A percentile compares a stretch with the other conserved stretches of the same genome.
Conservation (phyloP, 2,888 invertebrate species). For the Sminthurides aquaticus region DNA sequence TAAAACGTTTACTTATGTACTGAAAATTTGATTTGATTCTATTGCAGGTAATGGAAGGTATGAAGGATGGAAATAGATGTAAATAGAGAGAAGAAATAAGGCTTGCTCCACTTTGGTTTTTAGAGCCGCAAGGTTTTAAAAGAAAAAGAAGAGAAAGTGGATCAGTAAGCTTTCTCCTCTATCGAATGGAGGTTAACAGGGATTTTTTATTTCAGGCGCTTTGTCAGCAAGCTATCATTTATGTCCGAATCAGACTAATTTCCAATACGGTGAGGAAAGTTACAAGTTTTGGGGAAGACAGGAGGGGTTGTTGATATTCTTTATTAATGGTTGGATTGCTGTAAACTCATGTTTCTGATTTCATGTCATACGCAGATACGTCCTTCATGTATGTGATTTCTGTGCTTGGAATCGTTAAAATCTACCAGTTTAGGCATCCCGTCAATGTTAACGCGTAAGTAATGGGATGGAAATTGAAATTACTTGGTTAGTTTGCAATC, state of each 20-base stretch:
- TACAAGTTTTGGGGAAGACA: neutral
- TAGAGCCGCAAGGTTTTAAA: too few species aligned
- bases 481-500: neutral
- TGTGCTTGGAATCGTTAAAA: constrained; percentile 52
- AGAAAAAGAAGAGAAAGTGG: neutral
- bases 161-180: too few species aligned
- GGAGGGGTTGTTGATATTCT: too few species aligned
- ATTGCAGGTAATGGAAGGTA: constrained; percentile 15
- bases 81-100: too few species aligned
- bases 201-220: constrained; percentile 25
- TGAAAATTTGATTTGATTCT: neutral
- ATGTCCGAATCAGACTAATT: constrained; percentile 36
- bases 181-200: neutral
- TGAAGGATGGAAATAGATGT: too few species aligned
- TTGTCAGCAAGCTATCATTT: constrained; percentile 33
- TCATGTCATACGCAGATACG: constrained; percentile 49
- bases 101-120: neutral
- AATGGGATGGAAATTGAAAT: neutral
- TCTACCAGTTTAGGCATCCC: constrained; percentile 49
- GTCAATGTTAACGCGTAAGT: constrained; percentile 27
- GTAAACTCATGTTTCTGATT: too few species aligned
- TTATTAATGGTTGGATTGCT: too few species aligned
- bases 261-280: constrained; percentile 34
- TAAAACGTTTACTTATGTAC: too few species aligned
- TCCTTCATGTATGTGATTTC: constrained; percentile 56